Base-by-base conservation (phyloP, 2,113 vertebrate species). In the Telmatochromis sp. region DNA sequence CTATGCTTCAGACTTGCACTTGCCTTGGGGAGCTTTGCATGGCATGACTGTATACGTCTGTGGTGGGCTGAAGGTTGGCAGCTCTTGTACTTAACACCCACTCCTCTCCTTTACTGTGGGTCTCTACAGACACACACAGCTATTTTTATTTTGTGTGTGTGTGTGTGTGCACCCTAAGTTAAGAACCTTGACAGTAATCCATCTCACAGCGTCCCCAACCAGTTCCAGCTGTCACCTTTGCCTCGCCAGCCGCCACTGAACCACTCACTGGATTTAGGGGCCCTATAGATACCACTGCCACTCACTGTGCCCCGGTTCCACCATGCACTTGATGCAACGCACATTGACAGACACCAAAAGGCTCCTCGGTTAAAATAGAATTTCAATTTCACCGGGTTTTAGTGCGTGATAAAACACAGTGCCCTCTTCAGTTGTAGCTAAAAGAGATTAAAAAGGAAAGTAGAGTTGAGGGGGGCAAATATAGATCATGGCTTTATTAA, bases 401-500 rank as follows among this genome's bases (percentile, higher is more conserved):
- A 88, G 63, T 9, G 26, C 65, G 85, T 53, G 87, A 93, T 93
- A 90, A 93, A 94, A 92, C 86, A 90, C 54, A 85, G 88, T 81
- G 86, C 40, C 75, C 84, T 86, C 73, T 81, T 85, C 84, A 91
- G 58, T 89, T 91, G 89, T 89, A 89, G 84, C 91, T 87, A 89
- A 95, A 92, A 53, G 40, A 92, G 91, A 95, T 94, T 88, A 89
- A 89, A 87, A 78, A 86, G 75, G 51, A 81, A 81, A 47, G 33
- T 71, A 73, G 31, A 10, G 21, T 68, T 68, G 42, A 26, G 31
- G 80, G 68, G 63, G 81, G 65, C 28, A 84, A 88, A 91, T 91
- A 87, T 89, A 92, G 88, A 94, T 95, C 91, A 93, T 75, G 40
- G 89, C 93, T 94, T 91, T 94, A 93, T 94, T 93, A 94, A 94